A percentile compares a stretch with the other conserved stretches of the same genome.
Conservation (phyloP, 1,140 invertebrate species). For the Anoplophora glabripennis region DNA sequence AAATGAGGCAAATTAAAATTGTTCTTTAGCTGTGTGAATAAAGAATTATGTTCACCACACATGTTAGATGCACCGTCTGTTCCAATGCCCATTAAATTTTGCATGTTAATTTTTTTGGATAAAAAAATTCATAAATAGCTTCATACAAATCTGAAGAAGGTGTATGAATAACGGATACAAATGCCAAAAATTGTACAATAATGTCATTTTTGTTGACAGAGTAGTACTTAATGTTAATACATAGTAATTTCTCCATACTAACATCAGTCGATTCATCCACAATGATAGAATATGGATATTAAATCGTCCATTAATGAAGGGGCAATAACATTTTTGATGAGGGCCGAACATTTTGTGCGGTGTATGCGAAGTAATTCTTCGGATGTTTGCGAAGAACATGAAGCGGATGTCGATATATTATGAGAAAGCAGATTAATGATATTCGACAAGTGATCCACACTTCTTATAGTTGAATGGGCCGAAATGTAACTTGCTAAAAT, state of each 20-base stretch:
- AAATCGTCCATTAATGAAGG: slow-evolving; percentile 5
- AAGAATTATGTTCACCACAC: slow-evolving; percentile 9
- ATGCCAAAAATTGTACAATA: slow-evolving; percentile 8
- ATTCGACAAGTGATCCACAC: slow-evolving; percentile 12
- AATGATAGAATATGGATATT: slow-evolving; percentile 12
- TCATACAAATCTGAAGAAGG: slow-evolving; percentile 2
- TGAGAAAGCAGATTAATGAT: slow-evolving; percentile 1
- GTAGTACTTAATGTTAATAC: slow-evolving; percentile 10
- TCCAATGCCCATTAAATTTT: slow-evolving; percentile 8
- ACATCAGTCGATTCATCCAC: slow-evolving; percentile 17
- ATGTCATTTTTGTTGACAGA: slow-evolving; percentile 4
- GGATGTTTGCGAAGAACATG: no score
- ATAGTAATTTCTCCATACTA: slow-evolving; percentile 1
- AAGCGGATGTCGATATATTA: neutral
- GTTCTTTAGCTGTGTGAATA: slow-evolving; percentile 6
- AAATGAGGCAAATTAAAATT: slow-evolving; percentile 6
- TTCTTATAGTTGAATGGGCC: neutral
- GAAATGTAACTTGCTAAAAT: slow-evolving; percentile 8
- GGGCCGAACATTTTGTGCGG: slow-evolving; percentile 12
- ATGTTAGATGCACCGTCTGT: slow-evolving; percentile 1
- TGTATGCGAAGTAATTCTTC: slow-evolving; percentile 1
- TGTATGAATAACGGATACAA: neutral
- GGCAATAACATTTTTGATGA: slow-evolving; percentile 11
- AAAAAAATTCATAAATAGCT: slow-evolving; percentile 2
- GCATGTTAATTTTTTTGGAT: neutral